These are phyloP conservation scores for Eupeodes corollae DNA, from an alignment of 1,140 invertebrate genomes.

Conservation along the genomic window DNA sequence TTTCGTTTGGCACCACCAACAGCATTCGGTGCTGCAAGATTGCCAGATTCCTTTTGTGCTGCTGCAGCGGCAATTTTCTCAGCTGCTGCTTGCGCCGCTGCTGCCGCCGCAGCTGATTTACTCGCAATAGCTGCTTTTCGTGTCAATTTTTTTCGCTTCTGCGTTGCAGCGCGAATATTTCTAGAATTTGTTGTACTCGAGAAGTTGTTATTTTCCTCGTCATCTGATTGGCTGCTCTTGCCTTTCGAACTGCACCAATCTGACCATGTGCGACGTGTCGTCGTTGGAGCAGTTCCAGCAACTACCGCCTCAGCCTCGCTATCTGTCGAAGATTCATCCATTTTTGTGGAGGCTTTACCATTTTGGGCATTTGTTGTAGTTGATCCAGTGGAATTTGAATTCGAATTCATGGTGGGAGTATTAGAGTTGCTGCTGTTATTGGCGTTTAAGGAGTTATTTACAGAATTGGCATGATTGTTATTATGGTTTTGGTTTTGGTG, in stretches of 20 bases:
- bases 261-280: conserved; percentile 62
- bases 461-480: conserved; percentile 9
- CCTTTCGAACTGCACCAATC: conserved; percentile 53
- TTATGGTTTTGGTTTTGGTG: conserved; percentile 18
- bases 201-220: conserved; percentile 38
- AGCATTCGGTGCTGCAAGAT: conserved; percentile 7
- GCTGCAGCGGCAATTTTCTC: conserved; percentile 12
- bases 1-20: conserved; percentile 12
- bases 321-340: conserved; percentile 3
- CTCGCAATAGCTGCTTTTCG: conserved; percentile 33
- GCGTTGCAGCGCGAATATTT: conserved; percentile 21
- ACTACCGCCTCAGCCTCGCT: conserved; percentile 9
- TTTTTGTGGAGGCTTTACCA: conserved; percentile 18
- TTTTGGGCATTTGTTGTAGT: not conserved
- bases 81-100: conserved; percentile 18
- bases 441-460: too few relatives aligned
- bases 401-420: conserved; percentile 4
- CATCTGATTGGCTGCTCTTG: conserved; percentile 45
- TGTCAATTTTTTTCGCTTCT: conserved; percentile 34
- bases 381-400: conserved; percentile 15
- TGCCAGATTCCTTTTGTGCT: not conserved
- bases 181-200: conserved; percentile 8
- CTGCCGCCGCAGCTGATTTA: conserved; percentile 25
- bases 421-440: conserved; percentile 13
- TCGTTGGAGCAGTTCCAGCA: conserved; percentile 41